phyloP scores from a whole-genome alignment of 35 echinoderm and acorn worm genomes.

The Strongylocentrotus purpuratus region DNA sequence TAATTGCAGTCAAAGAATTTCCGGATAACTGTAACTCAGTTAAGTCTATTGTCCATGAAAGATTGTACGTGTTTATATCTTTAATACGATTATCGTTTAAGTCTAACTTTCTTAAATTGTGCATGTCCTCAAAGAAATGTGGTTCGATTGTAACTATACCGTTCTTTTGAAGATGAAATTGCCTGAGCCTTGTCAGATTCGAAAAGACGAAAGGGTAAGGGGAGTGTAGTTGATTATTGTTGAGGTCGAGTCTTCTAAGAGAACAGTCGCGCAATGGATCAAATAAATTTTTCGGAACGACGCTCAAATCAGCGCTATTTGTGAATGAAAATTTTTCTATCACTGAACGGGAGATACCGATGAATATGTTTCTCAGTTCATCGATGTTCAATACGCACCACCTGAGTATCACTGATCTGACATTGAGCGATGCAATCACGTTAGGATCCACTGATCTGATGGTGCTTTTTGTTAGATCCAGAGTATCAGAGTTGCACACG shows the following conservation, averaged over 20 bases:
- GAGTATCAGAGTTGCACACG: background rate
- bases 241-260: background rate
- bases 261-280: background rate
- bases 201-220: background rate
- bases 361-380: background rate
- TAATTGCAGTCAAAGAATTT: background rate
- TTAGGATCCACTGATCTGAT: background rate
- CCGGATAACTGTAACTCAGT: background rate
- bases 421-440: background rate
- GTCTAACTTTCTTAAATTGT: background rate
- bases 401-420: background rate
- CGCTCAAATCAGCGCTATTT: background rate
- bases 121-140: background rate
- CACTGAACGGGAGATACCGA: background rate
- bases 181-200: background rate
- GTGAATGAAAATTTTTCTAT: background rate
- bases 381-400: background rate
- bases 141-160: background rate
- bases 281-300: background rate
- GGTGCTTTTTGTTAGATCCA: background rate
- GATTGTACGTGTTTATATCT: background rate
- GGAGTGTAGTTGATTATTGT: background rate
- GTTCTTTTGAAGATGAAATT: background rate
- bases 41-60: background rate
- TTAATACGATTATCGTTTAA: background rate